These are phyloP conservation scores for Microplitis deprimator DNA, from an alignment of 2,888 invertebrate genomes.

Conservation along the genomic window DNA sequence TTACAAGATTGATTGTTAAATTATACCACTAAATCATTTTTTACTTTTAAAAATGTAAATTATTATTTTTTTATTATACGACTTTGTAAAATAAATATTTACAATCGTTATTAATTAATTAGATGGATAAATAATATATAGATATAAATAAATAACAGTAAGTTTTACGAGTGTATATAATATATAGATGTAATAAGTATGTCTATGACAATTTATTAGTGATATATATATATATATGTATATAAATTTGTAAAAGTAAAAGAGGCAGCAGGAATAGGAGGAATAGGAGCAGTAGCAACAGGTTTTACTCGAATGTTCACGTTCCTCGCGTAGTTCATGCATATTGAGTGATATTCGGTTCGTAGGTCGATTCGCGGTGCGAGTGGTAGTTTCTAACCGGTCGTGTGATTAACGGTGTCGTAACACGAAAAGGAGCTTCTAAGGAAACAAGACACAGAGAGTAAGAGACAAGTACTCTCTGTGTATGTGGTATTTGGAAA, in stretches of 20 bases:
- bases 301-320: conserved; percentile 36
- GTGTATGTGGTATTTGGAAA: conserved; percentile 40
- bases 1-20: background rate
- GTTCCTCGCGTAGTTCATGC: conserved; percentile 37
- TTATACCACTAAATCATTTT: background rate
- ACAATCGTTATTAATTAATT: background rate
- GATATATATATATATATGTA: background rate
- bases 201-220: background rate
- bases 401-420: conserved; percentile 60
- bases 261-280: background rate
- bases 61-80: background rate
- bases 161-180: background rate
- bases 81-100: background rate
- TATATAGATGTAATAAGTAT: background rate
- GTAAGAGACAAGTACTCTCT: conserved; percentile 29
- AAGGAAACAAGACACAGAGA: conserved; percentile 35
- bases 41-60: background rate
- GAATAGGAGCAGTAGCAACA: conserved; percentile 20
- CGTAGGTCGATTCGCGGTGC: conserved; percentile 18
- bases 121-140: conserved; percentile 1
- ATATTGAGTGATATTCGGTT: conserved; percentile 38
- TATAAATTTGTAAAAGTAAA: background rate
- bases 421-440: conserved; percentile 55
- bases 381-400: conserved; percentile 24
- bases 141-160: background rate